Evolutionary conservation across 2,888 invertebrate species (phyloP), one percentile per base, ranked within the genome.

Genomic region (Idaea biselata): DNA sequence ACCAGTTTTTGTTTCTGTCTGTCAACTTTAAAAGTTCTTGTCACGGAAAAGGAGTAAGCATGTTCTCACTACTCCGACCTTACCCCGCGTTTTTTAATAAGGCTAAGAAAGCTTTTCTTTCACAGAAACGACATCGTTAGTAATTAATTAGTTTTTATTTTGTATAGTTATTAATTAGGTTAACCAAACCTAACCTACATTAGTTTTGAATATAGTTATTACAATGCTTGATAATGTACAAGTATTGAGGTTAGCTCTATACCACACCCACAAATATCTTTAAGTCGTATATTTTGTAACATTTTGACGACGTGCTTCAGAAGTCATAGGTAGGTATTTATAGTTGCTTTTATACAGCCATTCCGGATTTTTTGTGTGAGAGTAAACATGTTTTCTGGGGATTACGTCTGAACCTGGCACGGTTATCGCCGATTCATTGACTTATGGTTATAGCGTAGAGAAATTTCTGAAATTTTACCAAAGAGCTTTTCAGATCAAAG

Each of bases 271-370:
- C 11, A 44, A 44, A 7, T 14, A 7, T 44, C 44, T 44, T 44
- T 44, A 14, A 8, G 44, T 44, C 44, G 68, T 70, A 71, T 70
- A 71, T 71, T 67, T 62, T 63, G 64, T 66, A 63, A 61, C 69
- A 67, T 65, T 71, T 63, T 66, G 67, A 66, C 67, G 65, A 65
- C 66, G 66, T 67, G 67, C 70, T 65, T 61, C 16, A 63, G 63
- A 67, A 61, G 61, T 65, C 68, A 69, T 68, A 66, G 62, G 64
- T 32, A 32, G 60, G 33, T 64, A 63, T 62, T 68, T 67, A 44
- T 44, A 44, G 44, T 44, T 44, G 14, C 44, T 44, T 44, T 44
- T 44, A 44, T 44, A 44, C 44, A 1, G 44, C 44, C 44, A 44
- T 44, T 44, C 44, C 44, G 44, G 44, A 44, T 8, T 44, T 44